Evolutionary conservation across 2,113 vertebrate species (phyloP).

Genomic region (Vicugna pacos): DNA sequence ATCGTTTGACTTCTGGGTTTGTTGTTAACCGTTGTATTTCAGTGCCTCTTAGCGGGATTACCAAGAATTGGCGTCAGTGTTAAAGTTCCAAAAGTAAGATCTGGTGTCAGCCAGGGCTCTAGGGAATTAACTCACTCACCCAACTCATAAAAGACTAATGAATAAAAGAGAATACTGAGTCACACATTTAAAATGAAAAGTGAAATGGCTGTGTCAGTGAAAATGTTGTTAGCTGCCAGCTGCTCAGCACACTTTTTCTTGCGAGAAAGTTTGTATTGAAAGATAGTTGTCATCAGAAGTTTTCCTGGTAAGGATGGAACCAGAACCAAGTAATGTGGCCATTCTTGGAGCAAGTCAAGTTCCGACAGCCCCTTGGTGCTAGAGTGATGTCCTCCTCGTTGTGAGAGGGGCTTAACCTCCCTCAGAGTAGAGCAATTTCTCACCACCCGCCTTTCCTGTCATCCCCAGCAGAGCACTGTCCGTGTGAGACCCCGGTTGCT

Average conservation of each 20-base stretch:
- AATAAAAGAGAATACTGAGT: neutral
- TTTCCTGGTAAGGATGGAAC: neutral
- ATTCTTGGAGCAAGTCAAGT: neutral
- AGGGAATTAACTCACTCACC: neutral
- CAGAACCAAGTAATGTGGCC: neutral
- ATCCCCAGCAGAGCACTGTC: neutral
- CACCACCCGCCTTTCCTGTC: neutral
- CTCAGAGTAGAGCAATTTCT: fast-evolving
- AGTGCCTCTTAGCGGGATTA: neutral
- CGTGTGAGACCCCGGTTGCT: neutral
- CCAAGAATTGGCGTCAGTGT: neutral
- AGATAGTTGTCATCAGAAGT: neutral
- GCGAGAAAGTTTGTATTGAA: neutral
- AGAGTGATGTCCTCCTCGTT: fast-evolving
- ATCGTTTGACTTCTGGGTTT: neutral
- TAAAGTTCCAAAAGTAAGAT: neutral
- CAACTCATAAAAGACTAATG: neutral
- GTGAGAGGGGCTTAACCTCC: neutral
- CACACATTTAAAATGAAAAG: neutral
- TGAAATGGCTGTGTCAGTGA: neutral
- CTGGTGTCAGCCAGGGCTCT: neutral
- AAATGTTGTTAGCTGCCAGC: neutral
- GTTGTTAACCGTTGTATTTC: fast-evolving
- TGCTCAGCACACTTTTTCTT: neutral
- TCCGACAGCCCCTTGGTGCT: neutral